phyloP scores from a whole-genome alignment of 2,113 vertebrate genomes.

The Gallinago undulata region DNA sequence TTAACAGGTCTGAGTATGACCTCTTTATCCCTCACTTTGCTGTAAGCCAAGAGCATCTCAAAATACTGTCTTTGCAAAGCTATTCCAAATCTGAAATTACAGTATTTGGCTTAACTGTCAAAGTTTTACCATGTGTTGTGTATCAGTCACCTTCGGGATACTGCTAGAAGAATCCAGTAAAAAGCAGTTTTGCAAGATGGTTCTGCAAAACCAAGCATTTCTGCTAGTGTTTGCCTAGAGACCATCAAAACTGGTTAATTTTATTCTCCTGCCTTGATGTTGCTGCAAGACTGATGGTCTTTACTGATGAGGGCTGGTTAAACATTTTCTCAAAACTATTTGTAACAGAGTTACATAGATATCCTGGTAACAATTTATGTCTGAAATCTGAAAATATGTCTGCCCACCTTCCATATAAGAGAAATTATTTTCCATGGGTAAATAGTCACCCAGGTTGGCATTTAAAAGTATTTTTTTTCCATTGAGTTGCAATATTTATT shows the following conservation, averaged over 20 bases:
- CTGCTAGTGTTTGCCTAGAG: neutral
- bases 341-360: neutral
- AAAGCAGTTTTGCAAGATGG: neutral
- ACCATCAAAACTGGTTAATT: neutral
- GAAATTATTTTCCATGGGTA: neutral
- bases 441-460: neutral
- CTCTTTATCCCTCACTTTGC: neutral
- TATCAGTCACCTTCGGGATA: neutral
- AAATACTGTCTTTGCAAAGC: neutral
- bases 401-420: neutral
- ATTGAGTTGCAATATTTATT: neutral
- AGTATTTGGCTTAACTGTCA: neutral
- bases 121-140: neutral
- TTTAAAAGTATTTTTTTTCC: neutral
- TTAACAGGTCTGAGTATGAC: neutral
- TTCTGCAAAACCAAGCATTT: neutral
- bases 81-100: neutral
- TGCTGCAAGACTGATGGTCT: neutral
- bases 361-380: neutral
- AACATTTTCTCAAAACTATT: neutral
- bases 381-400: neutral
- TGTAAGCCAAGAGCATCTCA: neutral
- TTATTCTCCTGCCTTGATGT: neutral
- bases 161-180: neutral
- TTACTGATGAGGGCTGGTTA: neutral